Evolutionary conservation across 2,113 vertebrate species (phyloP), one percentile per base, ranked within the genome.

Genomic region (Mobula birostris): DNA sequence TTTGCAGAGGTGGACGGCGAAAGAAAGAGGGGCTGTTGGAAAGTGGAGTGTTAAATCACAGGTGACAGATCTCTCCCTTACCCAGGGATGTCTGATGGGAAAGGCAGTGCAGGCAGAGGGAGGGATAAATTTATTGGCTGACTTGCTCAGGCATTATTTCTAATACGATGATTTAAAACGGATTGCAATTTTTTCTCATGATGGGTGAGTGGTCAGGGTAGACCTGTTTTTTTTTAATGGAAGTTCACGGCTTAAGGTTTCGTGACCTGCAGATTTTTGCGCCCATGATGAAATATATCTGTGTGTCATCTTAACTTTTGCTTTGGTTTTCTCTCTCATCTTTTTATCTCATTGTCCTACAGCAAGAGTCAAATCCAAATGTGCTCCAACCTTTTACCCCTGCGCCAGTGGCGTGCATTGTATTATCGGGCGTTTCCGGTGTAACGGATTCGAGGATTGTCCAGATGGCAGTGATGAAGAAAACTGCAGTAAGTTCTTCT

Each of bases 401-500:
- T 99, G 99, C 0, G 97, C 98, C 48, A 99, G 98, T 0, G 98
- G 99, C 0, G 96, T 98, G 95, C 98, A 99, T 96, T 99, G 99
- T 96, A 99, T 99, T 96, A 99, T 99, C 0, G 98, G 98, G 29
- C 98, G 98, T 94, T 99, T 99, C 97, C 97, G 97, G 8, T 99
- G 99, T 94, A 99, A 99, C 0, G 99, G 98, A 83, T 99, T 99
- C 3, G 98, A 97, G 58, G 98, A 99, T 95, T 99, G 99, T 95
- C 99, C 99, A 0, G 99, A 99, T 0, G 98, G 98, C 95, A 99
- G 99, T 0, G 99, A 99, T 9, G 99, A 99, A 94, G 97, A 99
- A 90, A 99, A 99, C 96, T 99, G 99, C 97, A 99, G 99, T 99
- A 96, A 98, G 99, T 99, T 83, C 74, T n/a, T 58, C 63, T 29